Evolutionary conservation across 2,888 invertebrate species (phyloP).

Genomic region (Mamestra brassicae): DNA sequence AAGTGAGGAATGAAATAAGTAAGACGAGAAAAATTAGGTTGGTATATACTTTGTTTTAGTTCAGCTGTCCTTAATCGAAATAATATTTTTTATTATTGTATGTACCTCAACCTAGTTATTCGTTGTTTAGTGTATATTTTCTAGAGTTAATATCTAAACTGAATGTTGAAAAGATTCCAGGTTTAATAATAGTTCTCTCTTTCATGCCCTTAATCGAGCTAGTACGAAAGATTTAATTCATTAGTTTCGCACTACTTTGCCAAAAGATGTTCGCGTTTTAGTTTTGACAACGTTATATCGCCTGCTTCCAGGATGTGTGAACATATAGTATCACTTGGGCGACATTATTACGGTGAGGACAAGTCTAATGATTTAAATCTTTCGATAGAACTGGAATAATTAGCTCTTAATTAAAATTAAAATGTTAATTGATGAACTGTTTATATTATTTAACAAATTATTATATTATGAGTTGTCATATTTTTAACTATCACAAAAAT

Average conservation of each 20-base stretch:
- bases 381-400: background rate
- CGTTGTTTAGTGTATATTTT: constrained; percentile 23
- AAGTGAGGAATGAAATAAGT: background rate
- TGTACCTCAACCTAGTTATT: constrained; percentile 31
- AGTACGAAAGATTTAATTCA: background rate
- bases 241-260: background rate
- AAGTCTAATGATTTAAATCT: background rate
- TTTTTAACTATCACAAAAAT: constrained; percentile 53
- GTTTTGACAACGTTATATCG: background rate
- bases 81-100: background rate
- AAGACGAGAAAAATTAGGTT: background rate
- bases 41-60: background rate
- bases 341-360: background rate
- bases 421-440: constrained; percentile 13
- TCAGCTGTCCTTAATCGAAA: constrained; percentile 29
- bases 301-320: background rate
- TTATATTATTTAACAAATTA: constrained; percentile 14
- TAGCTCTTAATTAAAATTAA: constrained; percentile 5
- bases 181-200: background rate
- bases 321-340: background rate
- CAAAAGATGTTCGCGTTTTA: background rate
- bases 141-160: constrained; percentile 2
- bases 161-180: background rate
- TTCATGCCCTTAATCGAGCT: background rate
- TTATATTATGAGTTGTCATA: constrained; percentile 30